Percentiles rank a stretch among this genome's conserved stretches.
Evolutionary conservation across 2,888 invertebrate genomes (phyloP).

Genomic region (Dolichopus griseipennis): DNA sequence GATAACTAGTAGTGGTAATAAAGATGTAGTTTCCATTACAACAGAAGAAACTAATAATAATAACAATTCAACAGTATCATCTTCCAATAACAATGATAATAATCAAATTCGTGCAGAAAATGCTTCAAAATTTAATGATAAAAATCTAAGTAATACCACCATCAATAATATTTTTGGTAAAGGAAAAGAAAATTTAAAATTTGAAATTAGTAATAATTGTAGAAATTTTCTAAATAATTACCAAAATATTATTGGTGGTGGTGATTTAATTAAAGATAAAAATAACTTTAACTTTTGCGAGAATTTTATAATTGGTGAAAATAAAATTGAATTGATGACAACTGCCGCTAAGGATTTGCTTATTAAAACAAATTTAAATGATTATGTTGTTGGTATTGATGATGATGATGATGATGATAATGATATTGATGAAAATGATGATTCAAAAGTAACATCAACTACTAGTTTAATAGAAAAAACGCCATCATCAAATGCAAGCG

Average conservation of each 20-base stretch:
- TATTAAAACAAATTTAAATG: conserved; percentile 4
- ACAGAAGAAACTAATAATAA: conserved; percentile 23
- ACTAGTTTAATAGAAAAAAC: conserved; percentile 9
- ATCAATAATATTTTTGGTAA: conserved; percentile 10
- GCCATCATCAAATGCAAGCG: conserved; percentile 1
- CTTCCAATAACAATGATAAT: conserved; percentile 13
- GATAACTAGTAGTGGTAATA: conserved; percentile 14
- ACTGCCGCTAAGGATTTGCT: conserved; percentile 12
- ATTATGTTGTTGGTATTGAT: conserved; percentile 16
- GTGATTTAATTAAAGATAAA: background rate
- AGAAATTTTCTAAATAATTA: background rate
- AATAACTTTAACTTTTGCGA: background rate
- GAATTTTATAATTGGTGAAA: conserved; percentile 13
- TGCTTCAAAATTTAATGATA: conserved; percentile 14
- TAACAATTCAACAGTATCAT: conserved; percentile 14
- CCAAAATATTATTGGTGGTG: conserved; percentile 10
- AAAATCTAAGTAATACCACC: conserved; percentile 12
- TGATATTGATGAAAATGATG: conserved; percentile 8
- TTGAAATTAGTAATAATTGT: background rate
- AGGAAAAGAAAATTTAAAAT: background rate
- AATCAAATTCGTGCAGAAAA: conserved; percentile 12
- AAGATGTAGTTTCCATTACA: conserved; percentile 34
- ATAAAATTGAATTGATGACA: conserved; percentile 16
- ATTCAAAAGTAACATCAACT: conserved; percentile 7
- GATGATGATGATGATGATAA: conserved; percentile 11